Evolutionary conservation across 2,797 vertebrate genomes (phyloP).

Genomic region (Chlorospingus flavigularis): DNA sequence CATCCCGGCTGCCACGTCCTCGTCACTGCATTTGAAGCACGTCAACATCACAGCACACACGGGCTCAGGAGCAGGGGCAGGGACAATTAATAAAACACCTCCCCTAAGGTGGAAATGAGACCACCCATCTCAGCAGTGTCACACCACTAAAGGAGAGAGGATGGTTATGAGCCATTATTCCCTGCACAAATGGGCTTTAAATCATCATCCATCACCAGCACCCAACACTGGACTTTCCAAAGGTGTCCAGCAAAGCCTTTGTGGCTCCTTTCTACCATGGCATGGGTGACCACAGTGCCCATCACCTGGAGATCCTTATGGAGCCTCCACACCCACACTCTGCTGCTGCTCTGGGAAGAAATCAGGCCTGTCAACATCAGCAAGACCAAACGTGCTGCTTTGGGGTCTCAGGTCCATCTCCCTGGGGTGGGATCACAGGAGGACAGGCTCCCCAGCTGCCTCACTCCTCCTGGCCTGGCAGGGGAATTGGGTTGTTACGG

Average conservation of each 20-base stretch:
- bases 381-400: neutral
- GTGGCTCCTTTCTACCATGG: neutral
- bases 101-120: neutral
- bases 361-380: neutral
- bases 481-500: neutral
- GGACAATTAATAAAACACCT: neutral
- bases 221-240: neutral
- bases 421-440: neutral
- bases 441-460: neutral
- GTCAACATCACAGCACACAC: fast-evolving
- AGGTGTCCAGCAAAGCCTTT: neutral
- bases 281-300: fast-evolving
- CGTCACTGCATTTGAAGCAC: neutral
- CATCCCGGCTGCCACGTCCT: fast-evolving
- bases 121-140: neutral
- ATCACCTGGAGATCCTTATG: neutral
- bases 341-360: neutral
- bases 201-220: neutral
- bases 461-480: fast-evolving
- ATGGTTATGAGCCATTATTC: neutral
- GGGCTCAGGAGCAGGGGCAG: fast-evolving
- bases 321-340: neutral
- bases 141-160: neutral
- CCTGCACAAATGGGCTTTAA: neutral
- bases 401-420: neutral